Evolutionary conservation across 2,888 invertebrate species (phyloP).

Genomic region (Melipona bicolor): DNA sequence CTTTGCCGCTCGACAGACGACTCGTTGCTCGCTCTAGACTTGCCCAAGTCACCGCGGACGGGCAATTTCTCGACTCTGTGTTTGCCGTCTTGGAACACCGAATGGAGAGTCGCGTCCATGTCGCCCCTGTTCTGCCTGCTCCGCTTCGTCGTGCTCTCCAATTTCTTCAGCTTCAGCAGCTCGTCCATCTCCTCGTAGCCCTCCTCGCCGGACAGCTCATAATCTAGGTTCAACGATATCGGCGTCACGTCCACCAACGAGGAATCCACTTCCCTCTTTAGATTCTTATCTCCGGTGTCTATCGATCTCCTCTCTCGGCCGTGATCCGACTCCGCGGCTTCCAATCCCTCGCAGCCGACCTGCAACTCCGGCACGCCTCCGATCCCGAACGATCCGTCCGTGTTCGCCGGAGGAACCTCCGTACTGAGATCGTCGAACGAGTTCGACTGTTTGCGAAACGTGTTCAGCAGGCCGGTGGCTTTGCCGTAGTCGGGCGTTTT

Average conservation of each 20-base stretch:
- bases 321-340: conserved; percentile 56
- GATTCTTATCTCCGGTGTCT: conserved; percentile 13
- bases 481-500: conserved; percentile 55
- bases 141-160: conserved; percentile 61
- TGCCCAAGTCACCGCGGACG: conserved; percentile 77
- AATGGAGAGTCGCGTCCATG: conserved; percentile 72
- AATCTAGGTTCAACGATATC: conserved; percentile 66
- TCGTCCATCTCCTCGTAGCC: conserved; percentile 78
- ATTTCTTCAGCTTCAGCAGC: conserved; percentile 70
- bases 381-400: conserved; percentile 61
- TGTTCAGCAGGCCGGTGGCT: conserved; percentile 24
- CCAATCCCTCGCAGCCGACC: conserved; percentile 77
- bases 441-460: conserved; percentile 59
- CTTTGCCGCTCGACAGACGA: neutral
- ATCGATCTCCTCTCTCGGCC: conserved; percentile 70
- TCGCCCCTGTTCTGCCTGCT: conserved; percentile 74
- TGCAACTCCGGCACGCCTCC: conserved; percentile 79
- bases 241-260: conserved; percentile 62
- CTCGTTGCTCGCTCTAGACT: conserved; percentile 12
- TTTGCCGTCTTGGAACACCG: conserved; percentile 32
- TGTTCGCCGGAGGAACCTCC: conserved; percentile 45
- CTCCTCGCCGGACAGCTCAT: conserved; percentile 62
- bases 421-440: conserved; percentile 58
- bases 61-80: conserved; percentile 69
- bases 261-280: neutral